phyloP scores from a whole-genome alignment of 2,113 vertebrate species.

The Nestor notabilis region DNA sequence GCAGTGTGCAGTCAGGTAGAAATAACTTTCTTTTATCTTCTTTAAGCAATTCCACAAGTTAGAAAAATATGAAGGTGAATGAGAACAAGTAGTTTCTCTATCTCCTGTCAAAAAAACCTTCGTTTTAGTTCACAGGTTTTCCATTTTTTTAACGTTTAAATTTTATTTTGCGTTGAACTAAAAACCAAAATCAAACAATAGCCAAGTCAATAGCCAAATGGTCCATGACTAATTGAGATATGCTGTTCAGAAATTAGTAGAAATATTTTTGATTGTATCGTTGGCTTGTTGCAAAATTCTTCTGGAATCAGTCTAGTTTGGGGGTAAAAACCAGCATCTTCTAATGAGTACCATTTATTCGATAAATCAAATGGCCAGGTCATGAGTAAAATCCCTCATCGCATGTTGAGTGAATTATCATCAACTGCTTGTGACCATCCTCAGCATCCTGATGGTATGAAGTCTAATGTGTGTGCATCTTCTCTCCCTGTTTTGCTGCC shows the following conservation, averaged over 20 bases:
- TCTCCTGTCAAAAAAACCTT: not conserved
- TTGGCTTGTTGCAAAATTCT: not conserved
- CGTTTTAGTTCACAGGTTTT: not conserved
- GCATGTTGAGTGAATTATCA: not conserved
- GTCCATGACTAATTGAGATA: not conserved
- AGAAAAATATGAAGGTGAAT: not conserved
- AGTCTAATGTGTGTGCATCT: not conserved
- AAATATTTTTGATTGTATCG: not conserved
- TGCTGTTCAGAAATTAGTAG: not conserved
- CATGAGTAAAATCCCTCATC: fast-evolving
- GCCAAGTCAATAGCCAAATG: not conserved
- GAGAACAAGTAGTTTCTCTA: not conserved
- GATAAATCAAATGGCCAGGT: not conserved
- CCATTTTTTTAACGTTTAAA: not conserved
- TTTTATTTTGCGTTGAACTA: not conserved
- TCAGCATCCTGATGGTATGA: not conserved
- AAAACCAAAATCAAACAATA: not conserved
- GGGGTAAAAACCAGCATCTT: not conserved
- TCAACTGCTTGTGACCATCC: fast-evolving
- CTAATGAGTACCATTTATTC: not conserved
- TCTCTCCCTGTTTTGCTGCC: not conserved
- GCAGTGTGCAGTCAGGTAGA: not conserved
- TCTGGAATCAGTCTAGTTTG: not conserved
- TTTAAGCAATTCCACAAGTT: not conserved
- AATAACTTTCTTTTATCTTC: not conserved